Percentiles rank a stretch among this genome's conserved stretches.
Evolutionary conservation across 2,113 vertebrate genomes (phyloP).

Genomic region (Larimichthys polyactis): DNA sequence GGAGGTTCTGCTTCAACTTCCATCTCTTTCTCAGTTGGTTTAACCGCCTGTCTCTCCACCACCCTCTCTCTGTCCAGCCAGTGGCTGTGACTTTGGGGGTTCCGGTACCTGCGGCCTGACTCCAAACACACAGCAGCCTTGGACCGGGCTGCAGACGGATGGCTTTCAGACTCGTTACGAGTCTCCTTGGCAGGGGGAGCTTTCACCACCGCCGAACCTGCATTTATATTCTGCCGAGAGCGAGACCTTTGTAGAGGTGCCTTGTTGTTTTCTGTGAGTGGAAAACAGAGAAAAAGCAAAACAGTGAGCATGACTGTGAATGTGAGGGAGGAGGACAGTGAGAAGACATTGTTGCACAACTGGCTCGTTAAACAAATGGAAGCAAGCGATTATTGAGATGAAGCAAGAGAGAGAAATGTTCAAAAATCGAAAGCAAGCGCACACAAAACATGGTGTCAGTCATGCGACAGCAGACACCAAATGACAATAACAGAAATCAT

Average conservation of each 20-base stretch:
- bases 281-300: conserved; percentile 48
- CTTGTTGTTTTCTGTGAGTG: conserved; percentile 92
- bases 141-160: conserved; percentile 75
- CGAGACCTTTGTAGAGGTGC: conserved; percentile 88
- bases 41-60: conserved; percentile 69
- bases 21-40: conserved; percentile 51
- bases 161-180: conserved; percentile 86
- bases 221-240: conserved; percentile 88
- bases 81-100: conserved; percentile 35
- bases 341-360: conserved; percentile 47
- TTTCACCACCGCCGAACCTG: conserved; percentile 78
- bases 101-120: conserved; percentile 50
- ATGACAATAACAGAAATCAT: conserved; percentile 11
- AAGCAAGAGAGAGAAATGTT: conserved; percentile 10
- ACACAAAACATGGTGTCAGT: conserved; percentile 8
- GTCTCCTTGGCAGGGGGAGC: conserved; percentile 87
- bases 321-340: conserved; percentile 29
- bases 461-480: conserved; percentile 11
- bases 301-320: conserved; percentile 36
- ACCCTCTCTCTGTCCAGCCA: conserved; percentile 62
- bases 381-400: conserved; percentile 57
- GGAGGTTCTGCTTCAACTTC: conserved; percentile 28
- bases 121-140: conserved; percentile 50
- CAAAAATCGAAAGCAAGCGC: conserved; percentile 10
- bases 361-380: conserved; percentile 61